Percentiles rank a stretch among this genome's conserved stretches.
These are phyloP conservation scores for Mesorhabditis spiculigera DNA, from an alignment of 2,888 invertebrate genomes.

Conservation along the genomic window DNA sequence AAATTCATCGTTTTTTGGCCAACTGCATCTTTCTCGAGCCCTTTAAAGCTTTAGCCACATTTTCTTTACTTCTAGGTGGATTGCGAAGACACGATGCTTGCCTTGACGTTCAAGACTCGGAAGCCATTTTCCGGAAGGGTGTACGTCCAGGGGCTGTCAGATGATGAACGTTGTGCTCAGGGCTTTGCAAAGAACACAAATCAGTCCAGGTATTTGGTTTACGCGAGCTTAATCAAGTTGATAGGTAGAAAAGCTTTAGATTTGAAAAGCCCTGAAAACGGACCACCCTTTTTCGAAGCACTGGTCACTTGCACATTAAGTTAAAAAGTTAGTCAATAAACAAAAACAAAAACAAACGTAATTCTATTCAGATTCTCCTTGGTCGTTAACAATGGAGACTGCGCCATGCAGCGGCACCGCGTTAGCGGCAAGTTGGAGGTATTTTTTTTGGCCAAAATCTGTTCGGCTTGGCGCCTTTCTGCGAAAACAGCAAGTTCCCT, in stretches of 20 bases:
- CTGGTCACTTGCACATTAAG: background rate
- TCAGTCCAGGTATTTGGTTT: slow-evolving; percentile 32
- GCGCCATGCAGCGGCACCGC: slow-evolving; percentile 49
- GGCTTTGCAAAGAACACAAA: slow-evolving; percentile 51
- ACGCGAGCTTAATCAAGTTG: no score
- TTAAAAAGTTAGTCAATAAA: background rate
- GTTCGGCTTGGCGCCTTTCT: no score
- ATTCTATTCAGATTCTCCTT: slow-evolving; percentile 21
- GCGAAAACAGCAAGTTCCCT: no score
- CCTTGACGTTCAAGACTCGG: slow-evolving; percentile 52
- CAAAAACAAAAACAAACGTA: background rate
- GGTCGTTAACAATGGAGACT: slow-evolving; percentile 50
- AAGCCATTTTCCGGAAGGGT: slow-evolving; percentile 54
- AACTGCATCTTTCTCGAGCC: no score
- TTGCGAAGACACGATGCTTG: slow-evolving; percentile 48
- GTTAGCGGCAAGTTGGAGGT: slow-evolving; percentile 48
- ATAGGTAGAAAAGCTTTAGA: no score
- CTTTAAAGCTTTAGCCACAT: background rate
- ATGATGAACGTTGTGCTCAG: slow-evolving; percentile 46
- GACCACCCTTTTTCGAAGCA: no score
- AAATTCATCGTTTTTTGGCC: no score
- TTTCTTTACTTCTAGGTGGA: slow-evolving; percentile 24
- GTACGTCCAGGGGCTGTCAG: slow-evolving; percentile 50
- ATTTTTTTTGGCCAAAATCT: background rate
- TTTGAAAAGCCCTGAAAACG: no score